Base-by-base conservation (phyloP, 2,797 vertebrate species). In the Thripadectes ignobilis region DNA sequence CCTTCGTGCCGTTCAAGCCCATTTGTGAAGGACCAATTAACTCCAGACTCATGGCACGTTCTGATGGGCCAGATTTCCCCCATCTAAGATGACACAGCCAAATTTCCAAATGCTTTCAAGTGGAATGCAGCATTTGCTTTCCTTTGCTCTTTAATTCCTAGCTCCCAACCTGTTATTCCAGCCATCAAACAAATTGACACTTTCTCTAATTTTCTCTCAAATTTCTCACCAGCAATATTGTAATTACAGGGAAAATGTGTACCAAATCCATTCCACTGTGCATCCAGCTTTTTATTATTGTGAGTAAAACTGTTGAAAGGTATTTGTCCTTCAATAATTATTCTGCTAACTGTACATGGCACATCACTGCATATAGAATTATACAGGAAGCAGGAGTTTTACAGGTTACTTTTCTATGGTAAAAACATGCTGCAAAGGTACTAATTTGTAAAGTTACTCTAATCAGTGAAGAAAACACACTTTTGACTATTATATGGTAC, bases 211-310 rank as follows among this genome's bases (percentile, higher is more conserved):
- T 39, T 30, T 2, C 26, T 46, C 66, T 32, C 30, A 10, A 6
- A 17, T 72, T 72, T 90, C 39, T 90, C 27, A 65, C 39, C 51
- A 61, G 16, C 34, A 32, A 12, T 34, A 41, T 13, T 32, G 43
- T 57, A 92, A 78, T 55, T 58, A 30, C 3, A 81, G 78, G 49
- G 80, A 57, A 89, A 72, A 51, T 49, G 32, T 71, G 73, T 51
- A 88, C 41, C 63, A 85, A 45, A 75, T 58, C 43, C 7, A 59
- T 34, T 85, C 85, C n/a, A 39, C 59, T 92, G 57, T 59, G 54
- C 69, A 96, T 62, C 79, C 72, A 93, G 80, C 45, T 91, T 89
- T 97, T 96, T 96, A 95, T 97, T 98, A 76, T 68, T 81, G 51
- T 73, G 82, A 97, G 87, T 92, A 96, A 95, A 96, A 65, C 58